Evolutionary conservation across 2,113 vertebrate genomes (phyloP).

Genomic region (Ramphastos sulfuratus): DNA sequence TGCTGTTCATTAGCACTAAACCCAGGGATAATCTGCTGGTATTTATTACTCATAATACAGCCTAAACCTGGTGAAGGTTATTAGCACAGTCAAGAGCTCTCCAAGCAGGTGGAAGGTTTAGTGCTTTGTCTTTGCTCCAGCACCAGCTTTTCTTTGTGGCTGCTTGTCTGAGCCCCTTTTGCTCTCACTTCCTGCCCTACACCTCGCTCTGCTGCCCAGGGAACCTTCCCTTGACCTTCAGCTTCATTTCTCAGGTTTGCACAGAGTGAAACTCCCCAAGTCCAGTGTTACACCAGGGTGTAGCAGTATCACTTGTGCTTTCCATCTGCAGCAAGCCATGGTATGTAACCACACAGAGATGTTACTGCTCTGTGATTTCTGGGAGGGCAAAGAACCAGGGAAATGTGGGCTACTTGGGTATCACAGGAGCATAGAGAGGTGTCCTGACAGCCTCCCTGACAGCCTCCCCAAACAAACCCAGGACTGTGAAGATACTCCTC

Average conservation of each 20-base stretch:
- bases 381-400: not conserved
- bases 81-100: not conserved
- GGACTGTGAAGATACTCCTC: not conserved
- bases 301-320: not conserved
- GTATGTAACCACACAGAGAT: not conserved
- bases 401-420: not conserved
- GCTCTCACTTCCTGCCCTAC: not conserved
- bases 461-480: not conserved
- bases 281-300: not conserved
- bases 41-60: not conserved
- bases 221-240: not conserved
- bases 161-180: not conserved
- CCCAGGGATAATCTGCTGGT: not conserved
- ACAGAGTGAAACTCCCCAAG: fast-evolving
- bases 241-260: not conserved
- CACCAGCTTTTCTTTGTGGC: not conserved
- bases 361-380: not conserved
- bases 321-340: not conserved
- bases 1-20: not conserved
- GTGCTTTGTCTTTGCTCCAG: not conserved
- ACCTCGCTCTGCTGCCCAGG: not conserved
- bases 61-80: not conserved
- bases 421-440: not conserved
- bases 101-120: not conserved
- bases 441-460: not conserved